phyloP scores from a whole-genome alignment of 1,140 invertebrate genomes.

The Rhagoletis zephyria region DNA sequence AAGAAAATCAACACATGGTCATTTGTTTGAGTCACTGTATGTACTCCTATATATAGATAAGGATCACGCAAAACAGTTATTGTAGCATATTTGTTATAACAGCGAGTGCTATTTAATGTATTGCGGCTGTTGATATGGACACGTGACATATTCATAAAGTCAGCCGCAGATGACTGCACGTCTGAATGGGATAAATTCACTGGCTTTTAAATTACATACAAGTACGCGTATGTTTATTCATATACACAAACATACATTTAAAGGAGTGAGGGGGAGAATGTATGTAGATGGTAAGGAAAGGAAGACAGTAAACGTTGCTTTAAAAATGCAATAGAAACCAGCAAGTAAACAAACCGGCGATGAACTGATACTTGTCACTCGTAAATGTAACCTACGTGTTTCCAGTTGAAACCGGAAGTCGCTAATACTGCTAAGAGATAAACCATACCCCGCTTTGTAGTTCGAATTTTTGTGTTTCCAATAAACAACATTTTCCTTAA shows the following conservation, averaged over 20 bases:
- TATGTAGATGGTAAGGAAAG: not conserved
- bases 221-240: not conserved
- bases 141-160: conserved; percentile 54
- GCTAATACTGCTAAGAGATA: too few relatives aligned
- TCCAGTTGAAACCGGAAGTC: too few relatives aligned
- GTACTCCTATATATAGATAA: not conserved
- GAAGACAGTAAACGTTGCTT: not conserved
- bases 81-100: not conserved
- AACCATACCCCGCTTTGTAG: too few relatives aligned
- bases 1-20: not conserved
- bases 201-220: not conserved
- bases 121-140: conserved; percentile 25
- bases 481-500: too few relatives aligned
- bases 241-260: not conserved
- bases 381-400: not conserved
- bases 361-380: not conserved
- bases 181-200: conserved; percentile 65
- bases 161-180: conserved; percentile 68
- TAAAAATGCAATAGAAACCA: not conserved
- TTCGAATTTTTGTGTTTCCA: too few relatives aligned
- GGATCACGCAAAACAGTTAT: not conserved
- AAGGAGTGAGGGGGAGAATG: not conserved
- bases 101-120: not conserved
- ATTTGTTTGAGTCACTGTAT: too few relatives aligned
- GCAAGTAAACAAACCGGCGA: not conserved